Conservation (phyloP, 1,140 invertebrate species). For the Tribolium castaneum region DNA sequence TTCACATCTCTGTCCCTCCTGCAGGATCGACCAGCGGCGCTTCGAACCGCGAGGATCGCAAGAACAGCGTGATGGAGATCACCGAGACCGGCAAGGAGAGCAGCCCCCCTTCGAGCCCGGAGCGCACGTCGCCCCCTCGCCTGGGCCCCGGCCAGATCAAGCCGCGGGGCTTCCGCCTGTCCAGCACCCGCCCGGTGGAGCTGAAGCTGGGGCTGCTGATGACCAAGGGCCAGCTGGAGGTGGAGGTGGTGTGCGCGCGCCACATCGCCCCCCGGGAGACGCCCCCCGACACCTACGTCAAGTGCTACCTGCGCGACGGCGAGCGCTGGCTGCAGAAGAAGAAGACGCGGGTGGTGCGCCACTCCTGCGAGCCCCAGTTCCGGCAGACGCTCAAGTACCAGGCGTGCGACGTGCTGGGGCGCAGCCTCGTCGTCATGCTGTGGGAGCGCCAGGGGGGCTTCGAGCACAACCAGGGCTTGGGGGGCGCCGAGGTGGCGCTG, state of each 20-base stretch:
- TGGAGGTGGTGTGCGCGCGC: slow-evolving; percentile 77
- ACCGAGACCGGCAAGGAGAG: slow-evolving; percentile 60
- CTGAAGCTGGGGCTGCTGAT: slow-evolving; percentile 89
- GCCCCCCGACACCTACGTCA: slow-evolving; percentile 89
- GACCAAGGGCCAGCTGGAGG: slow-evolving; percentile 91
- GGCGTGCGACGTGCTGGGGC: slow-evolving; percentile 85
- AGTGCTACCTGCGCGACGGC: slow-evolving; percentile 90
- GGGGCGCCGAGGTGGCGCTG: slow-evolving; percentile 84
- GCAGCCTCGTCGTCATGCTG: slow-evolving; percentile 87
- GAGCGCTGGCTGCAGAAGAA: slow-evolving; percentile 89
- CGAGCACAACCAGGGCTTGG: slow-evolving; percentile 88
- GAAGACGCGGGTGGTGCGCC: slow-evolving; percentile 83
- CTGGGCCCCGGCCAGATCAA: slow-evolving; percentile 83
- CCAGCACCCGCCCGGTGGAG: slow-evolving; percentile 78
- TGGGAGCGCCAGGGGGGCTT: slow-evolving; percentile 89
- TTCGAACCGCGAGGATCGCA: slow-evolving; percentile 52
- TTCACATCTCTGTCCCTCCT: neutral
- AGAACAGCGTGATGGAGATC: slow-evolving; percentile 61
- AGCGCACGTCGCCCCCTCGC: slow-evolving; percentile 61
- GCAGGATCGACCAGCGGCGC: slow-evolving; percentile 51
- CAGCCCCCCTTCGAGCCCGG: slow-evolving; percentile 66
- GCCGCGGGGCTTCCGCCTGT: slow-evolving; percentile 76
- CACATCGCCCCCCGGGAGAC: slow-evolving; percentile 67
- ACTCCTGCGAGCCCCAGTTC: slow-evolving; percentile 84
- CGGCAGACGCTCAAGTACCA: slow-evolving; percentile 90